Percentiles rank a stretch among this genome's conserved stretches.
phyloP scores from a whole-genome alignment of 2,113 vertebrate genomes.

The Rhegmatorhina hoffmannsi region DNA sequence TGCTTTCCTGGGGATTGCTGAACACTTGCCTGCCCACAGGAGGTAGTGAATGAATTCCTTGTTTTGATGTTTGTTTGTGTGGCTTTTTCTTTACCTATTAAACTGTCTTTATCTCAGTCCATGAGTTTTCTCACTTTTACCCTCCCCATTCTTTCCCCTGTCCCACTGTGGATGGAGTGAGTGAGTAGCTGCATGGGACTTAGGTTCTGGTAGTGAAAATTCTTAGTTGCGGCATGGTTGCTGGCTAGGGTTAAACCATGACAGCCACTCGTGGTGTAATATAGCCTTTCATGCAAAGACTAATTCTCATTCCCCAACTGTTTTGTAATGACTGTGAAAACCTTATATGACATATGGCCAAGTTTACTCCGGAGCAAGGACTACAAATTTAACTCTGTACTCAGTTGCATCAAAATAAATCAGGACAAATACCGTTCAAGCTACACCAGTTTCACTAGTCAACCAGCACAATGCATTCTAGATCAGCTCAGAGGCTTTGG shows the following conservation, averaged over 20 bases:
- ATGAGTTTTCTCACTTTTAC: background rate
- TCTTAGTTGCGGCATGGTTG: background rate
- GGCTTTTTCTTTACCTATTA: background rate
- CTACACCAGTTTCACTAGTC: background rate
- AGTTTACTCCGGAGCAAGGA: background rate
- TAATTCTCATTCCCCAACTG: background rate
- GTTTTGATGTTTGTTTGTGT: accelerated
- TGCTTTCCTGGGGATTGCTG: background rate
- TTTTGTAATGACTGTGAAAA: background rate
- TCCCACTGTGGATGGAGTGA: background rate
- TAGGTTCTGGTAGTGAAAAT: background rate
- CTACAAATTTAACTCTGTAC: background rate
- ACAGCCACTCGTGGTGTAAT: background rate
- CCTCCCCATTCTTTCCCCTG: accelerated
- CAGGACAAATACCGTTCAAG: background rate
- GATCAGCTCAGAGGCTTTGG: background rate
- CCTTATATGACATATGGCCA: background rate
- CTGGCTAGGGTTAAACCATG: background rate
- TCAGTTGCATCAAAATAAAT: background rate
- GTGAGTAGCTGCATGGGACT: accelerated
- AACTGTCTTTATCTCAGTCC: background rate
- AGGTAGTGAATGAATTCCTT: background rate
- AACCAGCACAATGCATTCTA: background rate
- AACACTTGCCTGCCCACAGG: accelerated
- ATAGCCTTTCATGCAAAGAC: background rate